Percentiles rank a stretch among this genome's conserved stretches.
Evolutionary conservation across 2,888 invertebrate species (phyloP).

Genomic region (Lasiommata megera): DNA sequence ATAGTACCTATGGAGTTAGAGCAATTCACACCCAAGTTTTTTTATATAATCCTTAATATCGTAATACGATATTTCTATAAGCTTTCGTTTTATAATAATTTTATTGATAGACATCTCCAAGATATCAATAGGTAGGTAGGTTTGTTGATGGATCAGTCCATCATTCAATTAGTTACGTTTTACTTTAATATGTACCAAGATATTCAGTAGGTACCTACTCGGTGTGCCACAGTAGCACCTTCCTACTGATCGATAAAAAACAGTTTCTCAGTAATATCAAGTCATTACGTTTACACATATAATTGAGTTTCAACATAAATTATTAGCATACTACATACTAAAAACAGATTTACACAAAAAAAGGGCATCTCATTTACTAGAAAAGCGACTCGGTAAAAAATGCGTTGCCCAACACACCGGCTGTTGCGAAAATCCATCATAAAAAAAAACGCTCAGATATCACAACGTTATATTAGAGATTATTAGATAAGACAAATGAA

Average conservation of each 20-base stretch:
- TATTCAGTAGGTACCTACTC: too few species aligned
- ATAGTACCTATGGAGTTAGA: too few species aligned
- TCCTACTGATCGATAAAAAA: background rate
- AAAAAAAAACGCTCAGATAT: background rate
- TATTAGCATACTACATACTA: slow-evolving; percentile 22
- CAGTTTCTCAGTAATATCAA: slow-evolving; percentile 9
- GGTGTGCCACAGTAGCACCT: too few species aligned
- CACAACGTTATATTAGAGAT: background rate
- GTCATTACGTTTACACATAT: slow-evolving; percentile 6
- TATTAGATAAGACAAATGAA: background rate
- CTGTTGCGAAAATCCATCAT: slow-evolving; percentile 6
- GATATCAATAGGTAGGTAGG: too few species aligned
- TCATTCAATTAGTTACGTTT: too few species aligned
- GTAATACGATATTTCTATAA: too few species aligned
- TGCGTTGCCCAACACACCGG: slow-evolving; percentile 12
- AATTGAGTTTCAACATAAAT: slow-evolving; percentile 7
- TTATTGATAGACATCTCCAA: too few species aligned
- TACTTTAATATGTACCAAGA: too few species aligned
- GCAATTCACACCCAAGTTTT: too few species aligned
- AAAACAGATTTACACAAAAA: slow-evolving; percentile 19
- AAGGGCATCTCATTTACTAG: slow-evolving; percentile 15
- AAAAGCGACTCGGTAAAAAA: slow-evolving; percentile 9
- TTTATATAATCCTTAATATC: too few species aligned
- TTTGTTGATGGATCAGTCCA: too few species aligned
- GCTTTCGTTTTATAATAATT: too few species aligned